Conservation (phyloP, 64 coral and sea anemone genomes). For the Montipora foliosa region DNA sequence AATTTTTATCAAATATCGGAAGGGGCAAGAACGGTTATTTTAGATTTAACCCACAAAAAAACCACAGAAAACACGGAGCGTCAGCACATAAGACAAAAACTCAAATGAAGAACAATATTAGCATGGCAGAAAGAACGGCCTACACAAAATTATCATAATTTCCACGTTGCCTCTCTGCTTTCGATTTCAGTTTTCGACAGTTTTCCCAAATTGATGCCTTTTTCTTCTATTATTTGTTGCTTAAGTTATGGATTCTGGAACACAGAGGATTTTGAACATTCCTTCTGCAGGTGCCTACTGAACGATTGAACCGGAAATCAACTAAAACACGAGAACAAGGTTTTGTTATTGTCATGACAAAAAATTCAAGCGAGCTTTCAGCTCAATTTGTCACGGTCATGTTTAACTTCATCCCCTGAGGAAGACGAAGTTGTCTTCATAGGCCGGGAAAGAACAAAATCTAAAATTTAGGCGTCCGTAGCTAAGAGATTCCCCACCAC, state of each 20-base stretch:
- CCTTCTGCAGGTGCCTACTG: conserved; percentile 45
- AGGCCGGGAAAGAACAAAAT: not conserved
- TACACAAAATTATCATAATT: conserved; percentile 22
- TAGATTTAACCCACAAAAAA: not conserved
- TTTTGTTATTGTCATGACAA: conserved; percentile 38
- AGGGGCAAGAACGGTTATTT: not conserved
- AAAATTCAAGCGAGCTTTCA: not conserved
- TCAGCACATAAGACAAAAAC: not conserved
- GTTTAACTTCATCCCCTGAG: not conserved
- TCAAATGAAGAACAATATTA: too few relatives aligned
- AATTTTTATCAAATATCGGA: not conserved
- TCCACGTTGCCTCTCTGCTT: not conserved
- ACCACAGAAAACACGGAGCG: not conserved
- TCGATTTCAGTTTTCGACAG: not conserved
- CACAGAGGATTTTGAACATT: conserved; percentile 19
- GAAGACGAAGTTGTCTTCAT: not conserved
- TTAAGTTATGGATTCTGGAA: not conserved
- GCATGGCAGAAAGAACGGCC: not conserved
- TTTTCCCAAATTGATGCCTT: not conserved
- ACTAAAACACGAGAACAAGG: not conserved
- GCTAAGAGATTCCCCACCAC: not conserved
- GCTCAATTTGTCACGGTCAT: not conserved
- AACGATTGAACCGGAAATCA: conserved; percentile 44
- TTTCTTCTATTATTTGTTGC: conserved; percentile 7
- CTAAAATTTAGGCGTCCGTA: not conserved